Percentiles rank a stretch among this genome's conserved stretches.
phyloP scores from a whole-genome alignment of 2,888 invertebrate genomes.

The Cheilosia pagana region DNA sequence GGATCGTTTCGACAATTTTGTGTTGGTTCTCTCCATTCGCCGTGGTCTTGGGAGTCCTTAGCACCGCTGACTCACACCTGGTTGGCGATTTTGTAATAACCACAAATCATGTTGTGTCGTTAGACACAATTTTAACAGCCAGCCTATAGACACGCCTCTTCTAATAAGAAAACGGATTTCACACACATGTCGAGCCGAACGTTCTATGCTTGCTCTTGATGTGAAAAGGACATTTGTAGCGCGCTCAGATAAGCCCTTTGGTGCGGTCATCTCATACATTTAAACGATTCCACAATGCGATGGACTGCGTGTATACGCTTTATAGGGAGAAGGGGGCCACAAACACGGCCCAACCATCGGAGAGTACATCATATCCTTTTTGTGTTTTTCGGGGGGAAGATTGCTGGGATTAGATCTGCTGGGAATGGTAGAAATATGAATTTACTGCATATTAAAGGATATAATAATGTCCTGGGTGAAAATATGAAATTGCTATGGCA shows the following conservation, averaged over 20 bases:
- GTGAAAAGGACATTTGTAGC: conserved; percentile 57
- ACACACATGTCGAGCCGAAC: conserved; percentile 24
- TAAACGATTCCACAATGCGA: conserved; percentile 75
- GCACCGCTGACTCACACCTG: conserved; percentile 61
- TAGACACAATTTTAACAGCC: conserved; percentile 74
- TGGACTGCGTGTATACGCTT: conserved; percentile 54
- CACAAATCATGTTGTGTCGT: conserved; percentile 69
- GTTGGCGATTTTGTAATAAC: conserved; percentile 67
- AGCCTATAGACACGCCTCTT: conserved; percentile 68
- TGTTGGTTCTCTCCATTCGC: conserved; percentile 23
- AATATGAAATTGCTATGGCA: conserved; percentile 75
- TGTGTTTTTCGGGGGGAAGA: conserved; percentile 70
- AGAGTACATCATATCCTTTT: conserved; percentile 73
- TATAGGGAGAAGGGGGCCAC: conserved; percentile 32
- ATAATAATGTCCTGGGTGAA: conserved; percentile 75
- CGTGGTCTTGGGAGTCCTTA: conserved; percentile 10
- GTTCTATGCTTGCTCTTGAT: background rate
- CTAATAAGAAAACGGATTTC: conserved; percentile 65
- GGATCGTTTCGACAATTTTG: conserved; percentile 68
- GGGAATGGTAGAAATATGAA: conserved; percentile 74
- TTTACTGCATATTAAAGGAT: conserved; percentile 76
- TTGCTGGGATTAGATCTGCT: conserved; percentile 74
- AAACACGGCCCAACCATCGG: conserved; percentile 28
- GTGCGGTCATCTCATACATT: conserved; percentile 75
- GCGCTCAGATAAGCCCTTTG: conserved; percentile 60